A percentile compares a stretch with the other conserved stretches of the same genome.
Conservation (phyloP, 2,888 invertebrate genomes). For the Crematogaster levior region DNA sequence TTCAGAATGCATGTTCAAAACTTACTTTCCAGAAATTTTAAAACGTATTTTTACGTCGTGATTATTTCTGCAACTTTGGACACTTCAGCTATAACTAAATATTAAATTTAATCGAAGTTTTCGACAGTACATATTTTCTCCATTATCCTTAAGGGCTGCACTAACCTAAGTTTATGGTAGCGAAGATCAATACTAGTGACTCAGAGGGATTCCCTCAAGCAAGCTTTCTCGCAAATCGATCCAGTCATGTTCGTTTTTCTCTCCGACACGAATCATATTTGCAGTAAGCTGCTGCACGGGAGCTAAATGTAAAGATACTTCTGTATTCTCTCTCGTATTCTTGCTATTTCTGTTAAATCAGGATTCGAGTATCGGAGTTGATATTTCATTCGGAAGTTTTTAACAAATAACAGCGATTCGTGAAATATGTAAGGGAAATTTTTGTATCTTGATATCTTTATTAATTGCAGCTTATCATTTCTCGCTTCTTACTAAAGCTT, state of each 20-base stretch:
- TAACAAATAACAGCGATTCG: not conserved
- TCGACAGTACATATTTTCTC: constrained; percentile 23
- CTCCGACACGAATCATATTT: constrained; percentile 22
- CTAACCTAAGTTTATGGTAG: constrained; percentile 42
- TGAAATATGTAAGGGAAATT: not conserved
- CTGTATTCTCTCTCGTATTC: not conserved
- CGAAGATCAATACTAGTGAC: constrained; percentile 45
- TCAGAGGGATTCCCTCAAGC: constrained; percentile 46
- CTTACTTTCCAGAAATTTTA: not conserved
- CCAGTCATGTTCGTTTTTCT: constrained; percentile 24
- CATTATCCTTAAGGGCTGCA: constrained; percentile 36
- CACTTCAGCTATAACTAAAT: constrained; percentile 14
- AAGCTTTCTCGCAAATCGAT: constrained; percentile 31
- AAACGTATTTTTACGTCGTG: not conserved
- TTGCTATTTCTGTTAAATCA: not conserved
- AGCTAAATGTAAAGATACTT: constrained; percentile 4
- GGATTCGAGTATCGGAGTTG: not conserved
- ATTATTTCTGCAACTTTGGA: constrained; percentile 9
- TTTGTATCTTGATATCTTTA: not conserved
- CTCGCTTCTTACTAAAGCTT: not conserved
- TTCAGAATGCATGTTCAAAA: not conserved
- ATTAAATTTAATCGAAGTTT: constrained; percentile 11
- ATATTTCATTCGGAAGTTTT: not conserved
- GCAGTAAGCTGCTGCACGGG: not conserved
- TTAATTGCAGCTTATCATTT: not conserved